Percentiles rank a stretch among this genome's conserved stretches.
Evolutionary conservation across 2,797 vertebrate species (phyloP).

Genomic region (Meda fulgida): DNA sequence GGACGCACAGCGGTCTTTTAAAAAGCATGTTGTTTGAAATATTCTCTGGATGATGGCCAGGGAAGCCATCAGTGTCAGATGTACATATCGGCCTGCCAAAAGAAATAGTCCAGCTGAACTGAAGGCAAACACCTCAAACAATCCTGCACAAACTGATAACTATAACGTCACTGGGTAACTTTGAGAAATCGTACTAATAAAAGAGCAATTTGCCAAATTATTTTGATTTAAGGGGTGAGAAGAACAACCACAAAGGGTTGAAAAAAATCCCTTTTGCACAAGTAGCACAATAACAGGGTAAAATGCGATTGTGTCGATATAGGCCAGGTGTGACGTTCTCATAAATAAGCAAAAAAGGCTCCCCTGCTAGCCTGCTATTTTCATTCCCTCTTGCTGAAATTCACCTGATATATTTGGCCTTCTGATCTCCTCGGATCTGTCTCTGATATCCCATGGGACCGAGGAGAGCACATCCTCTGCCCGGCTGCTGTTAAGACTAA

Average conservation of each 20-base stretch:
- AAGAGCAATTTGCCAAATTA: slow-evolving; percentile 1
- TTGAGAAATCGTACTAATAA: background rate
- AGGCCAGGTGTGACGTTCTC: slow-evolving; percentile 38
- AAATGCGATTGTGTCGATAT: slow-evolving; percentile 2
- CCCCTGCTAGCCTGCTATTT: slow-evolving; percentile 24
- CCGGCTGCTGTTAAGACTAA: slow-evolving; percentile 44
- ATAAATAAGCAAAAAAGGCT: slow-evolving; percentile 43
- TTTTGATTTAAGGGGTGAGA: background rate
- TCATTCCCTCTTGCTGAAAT: slow-evolving; percentile 37
- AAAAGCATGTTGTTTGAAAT: slow-evolving; percentile 52
- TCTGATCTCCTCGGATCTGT: slow-evolving; percentile 40
- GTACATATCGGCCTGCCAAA: slow-evolving; percentile 40
- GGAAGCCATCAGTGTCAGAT: slow-evolving; percentile 54
- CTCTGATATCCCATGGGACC: slow-evolving; percentile 33
- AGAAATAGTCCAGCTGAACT: slow-evolving; percentile 32
- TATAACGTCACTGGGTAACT: slow-evolving; percentile 21
- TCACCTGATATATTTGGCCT: slow-evolving; percentile 43
- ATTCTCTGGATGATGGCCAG: slow-evolving; percentile 46
- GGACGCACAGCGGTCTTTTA: slow-evolving; percentile 30
- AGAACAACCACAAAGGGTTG: background rate
- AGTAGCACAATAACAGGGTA: background rate
- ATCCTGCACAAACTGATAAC: slow-evolving; percentile 14
- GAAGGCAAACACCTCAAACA: slow-evolving; percentile 50
- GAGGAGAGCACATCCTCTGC: slow-evolving; percentile 39
- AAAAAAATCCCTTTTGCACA: slow-evolving; percentile 9